Base-by-base conservation (phyloP, 2,888 invertebrate genomes). In the Ennomos fuscantarius region DNA sequence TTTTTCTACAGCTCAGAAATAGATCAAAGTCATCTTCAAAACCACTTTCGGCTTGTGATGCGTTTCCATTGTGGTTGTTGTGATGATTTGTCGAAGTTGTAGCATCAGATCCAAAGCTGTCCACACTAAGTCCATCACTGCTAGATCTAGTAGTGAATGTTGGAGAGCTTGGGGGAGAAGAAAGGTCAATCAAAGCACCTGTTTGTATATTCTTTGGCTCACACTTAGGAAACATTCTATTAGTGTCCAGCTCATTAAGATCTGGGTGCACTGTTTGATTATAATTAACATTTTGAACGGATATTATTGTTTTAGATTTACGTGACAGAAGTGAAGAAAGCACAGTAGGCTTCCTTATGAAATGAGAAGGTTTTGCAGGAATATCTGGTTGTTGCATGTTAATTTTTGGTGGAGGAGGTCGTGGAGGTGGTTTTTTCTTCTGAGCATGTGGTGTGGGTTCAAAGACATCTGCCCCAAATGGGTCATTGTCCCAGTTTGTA, bases 11-110 rank as follows among this genome's bases (percentile, higher is more conserved):
- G 66, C 86, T 86, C 5, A 94, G 89, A 71, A 94, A 94, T 43
- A 94, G 89, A 77, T 96, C 96, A 79, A 96, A 96, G 79, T 97
- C 96, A 87, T 96, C 97, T 82, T 97, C 97, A 78, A 97, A 97
- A 3, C 96, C 96, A 84, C 96, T 96, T 78, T 96, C 96, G 41
- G 95, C 94, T 76, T 95, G 95, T 5, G 95, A 95, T 8, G 94
- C 93, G 74, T 94, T 95, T 11, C 95, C 95, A 72, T 91, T 93
- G 39, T 92, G 84, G 24, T 87, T 81, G 60, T 89, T 88, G 50
- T 93, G 93, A 67, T 94, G 93, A 48, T 89, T 92, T 5, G 91
- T 92, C 35, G 92, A 91, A 8, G 90, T 87, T 63, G 95, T 95
- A 35, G 95, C 95, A 81, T 95, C 95, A 9, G 95, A 96, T 53